These are phyloP conservation scores for Dryomyza anilis DNA, from an alignment of 2,888 invertebrate genomes.

Conservation along the genomic window DNA sequence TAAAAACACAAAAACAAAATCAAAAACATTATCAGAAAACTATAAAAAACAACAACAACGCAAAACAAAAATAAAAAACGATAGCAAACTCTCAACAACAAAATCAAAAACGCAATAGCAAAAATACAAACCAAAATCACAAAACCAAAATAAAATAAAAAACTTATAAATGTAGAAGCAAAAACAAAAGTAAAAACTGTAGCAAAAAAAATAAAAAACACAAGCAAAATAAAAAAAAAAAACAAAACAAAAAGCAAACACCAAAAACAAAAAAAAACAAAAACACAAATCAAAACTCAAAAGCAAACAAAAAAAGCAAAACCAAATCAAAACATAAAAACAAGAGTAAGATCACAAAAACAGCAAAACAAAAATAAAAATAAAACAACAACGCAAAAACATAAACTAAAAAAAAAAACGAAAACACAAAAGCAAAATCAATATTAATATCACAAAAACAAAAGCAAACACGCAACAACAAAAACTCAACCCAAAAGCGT, in stretches of 20 bases:
- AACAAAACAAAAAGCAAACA: constrained; percentile 17
- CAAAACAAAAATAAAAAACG: neutral
- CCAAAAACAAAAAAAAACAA: constrained; percentile 2
- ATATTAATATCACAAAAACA: no score
- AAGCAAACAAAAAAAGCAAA: neutral
- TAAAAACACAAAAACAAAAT: neutral
- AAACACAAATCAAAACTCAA: neutral
- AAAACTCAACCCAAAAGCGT: no score
- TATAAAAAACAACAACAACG: no score
- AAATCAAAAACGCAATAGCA: no score
- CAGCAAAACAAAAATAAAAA: constrained; percentile 1
- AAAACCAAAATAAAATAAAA: neutral
- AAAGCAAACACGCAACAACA: no score
- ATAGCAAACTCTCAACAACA: neutral
- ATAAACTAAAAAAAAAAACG: constrained; percentile 8
- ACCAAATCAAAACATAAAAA: neutral
- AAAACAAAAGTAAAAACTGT: neutral
- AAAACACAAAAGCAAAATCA: neutral
- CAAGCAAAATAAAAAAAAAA: neutral
- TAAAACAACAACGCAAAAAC: neutral
- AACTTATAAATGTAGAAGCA: neutral
- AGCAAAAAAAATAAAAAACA: neutral
- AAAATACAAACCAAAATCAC: neutral
- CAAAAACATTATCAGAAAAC: neutral
- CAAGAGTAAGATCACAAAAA: neutral